phyloP scores from a whole-genome alignment of 2,797 vertebrate genomes.

The Cryptoblepharus egeriae region DNA sequence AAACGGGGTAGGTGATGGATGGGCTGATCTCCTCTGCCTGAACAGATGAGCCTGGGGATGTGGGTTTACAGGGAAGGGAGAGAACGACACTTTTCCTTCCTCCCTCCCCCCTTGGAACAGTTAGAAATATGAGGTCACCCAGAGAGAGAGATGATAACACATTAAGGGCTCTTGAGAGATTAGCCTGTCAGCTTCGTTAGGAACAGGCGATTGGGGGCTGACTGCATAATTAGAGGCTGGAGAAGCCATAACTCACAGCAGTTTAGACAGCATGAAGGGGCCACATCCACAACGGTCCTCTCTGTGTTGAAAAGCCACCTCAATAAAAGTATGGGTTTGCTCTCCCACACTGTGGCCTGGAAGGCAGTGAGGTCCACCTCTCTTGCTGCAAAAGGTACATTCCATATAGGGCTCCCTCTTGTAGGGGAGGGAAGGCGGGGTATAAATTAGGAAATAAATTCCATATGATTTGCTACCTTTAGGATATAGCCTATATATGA shows the following conservation, averaged over 20 bases:
- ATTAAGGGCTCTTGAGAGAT: conserved; percentile 79
- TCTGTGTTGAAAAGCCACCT: conserved; percentile 59
- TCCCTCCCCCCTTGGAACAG: conserved; percentile 65
- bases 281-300: conserved; percentile 52
- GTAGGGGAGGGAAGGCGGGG: no score
- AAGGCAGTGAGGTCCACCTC: conserved; percentile 1
- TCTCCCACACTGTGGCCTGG: not conserved
- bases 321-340: conserved; percentile 31
- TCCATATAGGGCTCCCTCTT: no score
- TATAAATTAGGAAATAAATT: no score
- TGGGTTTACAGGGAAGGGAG: conserved; percentile 26
- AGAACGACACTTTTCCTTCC: conserved; percentile 72
- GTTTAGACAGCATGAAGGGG: conserved; percentile 64
- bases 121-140: conserved; percentile 80
- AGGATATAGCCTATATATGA: not conserved
- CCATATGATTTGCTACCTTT: not conserved
- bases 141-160: conserved; percentile 76
- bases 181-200: conserved; percentile 78
- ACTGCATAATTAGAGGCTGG: conserved; percentile 77
- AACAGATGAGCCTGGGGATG: conserved; percentile 70
- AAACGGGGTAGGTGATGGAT: conserved; percentile 69
- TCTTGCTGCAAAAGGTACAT: not conserved
- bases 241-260: conserved; percentile 76
- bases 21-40: conserved; percentile 64
- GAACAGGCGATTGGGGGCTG: conserved; percentile 76